Evolutionary conservation across 2,888 invertebrate species (phyloP).

Genomic region (Resseliella maxima): DNA sequence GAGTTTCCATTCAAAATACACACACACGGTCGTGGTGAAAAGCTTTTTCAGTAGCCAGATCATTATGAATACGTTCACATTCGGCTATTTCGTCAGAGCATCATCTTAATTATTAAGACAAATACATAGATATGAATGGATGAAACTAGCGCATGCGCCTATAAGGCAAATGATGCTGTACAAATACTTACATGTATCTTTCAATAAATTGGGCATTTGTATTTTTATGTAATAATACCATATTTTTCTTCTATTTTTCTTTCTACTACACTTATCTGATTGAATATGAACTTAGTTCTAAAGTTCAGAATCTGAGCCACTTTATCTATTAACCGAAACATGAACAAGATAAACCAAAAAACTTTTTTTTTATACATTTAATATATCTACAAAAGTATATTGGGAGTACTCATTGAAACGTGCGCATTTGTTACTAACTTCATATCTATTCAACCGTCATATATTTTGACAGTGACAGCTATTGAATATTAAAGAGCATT

Average conservation of each 20-base stretch:
- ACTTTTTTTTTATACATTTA: constrained; percentile 27
- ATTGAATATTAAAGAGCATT: no score
- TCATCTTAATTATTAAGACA: constrained; percentile 20
- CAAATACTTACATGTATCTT: constrained; percentile 41
- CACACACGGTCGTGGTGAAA: constrained; percentile 4
- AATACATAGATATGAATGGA: constrained; percentile 30
- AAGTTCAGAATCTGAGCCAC: no score
- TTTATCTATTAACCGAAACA: constrained; percentile 46
- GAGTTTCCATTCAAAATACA: background rate
- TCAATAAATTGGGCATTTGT: constrained; percentile 51
- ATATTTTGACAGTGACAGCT: no score
- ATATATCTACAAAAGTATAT: no score
- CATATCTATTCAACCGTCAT: no score
- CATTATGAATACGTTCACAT: constrained; percentile 47
- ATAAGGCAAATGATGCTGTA: constrained; percentile 44
- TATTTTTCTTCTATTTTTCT: background rate
- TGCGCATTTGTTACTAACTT: no score
- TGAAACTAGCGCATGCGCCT: background rate
- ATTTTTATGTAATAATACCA: constrained; percentile 42
- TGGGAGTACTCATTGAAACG: no score
- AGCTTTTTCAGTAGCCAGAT: constrained; percentile 17
- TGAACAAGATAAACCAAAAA: background rate
- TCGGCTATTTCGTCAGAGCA: constrained; percentile 12
- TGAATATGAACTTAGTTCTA: constrained; percentile 17
- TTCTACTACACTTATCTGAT: background rate